Base-by-base conservation (phyloP, 2,797 vertebrate species). In the Enteromius afrohamiltoni region DNA sequence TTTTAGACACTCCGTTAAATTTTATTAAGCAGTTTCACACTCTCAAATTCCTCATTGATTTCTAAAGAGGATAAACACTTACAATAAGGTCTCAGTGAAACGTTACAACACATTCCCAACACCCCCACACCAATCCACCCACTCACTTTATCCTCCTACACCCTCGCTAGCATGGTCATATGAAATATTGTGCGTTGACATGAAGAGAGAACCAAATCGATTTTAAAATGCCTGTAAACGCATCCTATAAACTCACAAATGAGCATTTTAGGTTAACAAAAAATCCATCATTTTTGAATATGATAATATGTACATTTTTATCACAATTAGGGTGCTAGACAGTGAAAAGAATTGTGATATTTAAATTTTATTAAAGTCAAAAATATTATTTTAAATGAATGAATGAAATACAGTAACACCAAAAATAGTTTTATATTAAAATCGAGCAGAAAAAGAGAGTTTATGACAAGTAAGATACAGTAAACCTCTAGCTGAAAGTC, bases 121-220 rank as follows among this genome's bases (percentile, higher is more conserved):
- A 79, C 64, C 45, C 65, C 23, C 76, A 64, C 76, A 77, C 26
- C 26, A 34, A 69, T 69, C 65, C 78, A 80, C 78, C 34, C 64
- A 80, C 78, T 69, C n/a, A 69, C 55, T 40, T 47, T 58, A 69
- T 17, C 45, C 45, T 67, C 62, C 42, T 67, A 67, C 77, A 51
- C 19, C 19, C 62, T 68, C 14, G 26, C 64, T 69, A 26, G 45
- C 21, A 19, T 10, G 2, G 42, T 40, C 34, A 6, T 37, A n/a
- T 40, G 26, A 7, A 64, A 31, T 16, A 64, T 1, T n/a, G 19
- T 6, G 10, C 3, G 2, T 19, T 37, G 21, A 55, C 3, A 40
- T 13, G 5, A n/a, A 34, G 2, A 2, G 17, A 10, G 9, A 73
- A 51, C 26, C 17, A 21, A 71, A 71, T 19, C 0, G 1, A 23